Evolutionary conservation across 1,140 invertebrate genomes (phyloP).

Genomic region (Neuroterus valhalla): DNA sequence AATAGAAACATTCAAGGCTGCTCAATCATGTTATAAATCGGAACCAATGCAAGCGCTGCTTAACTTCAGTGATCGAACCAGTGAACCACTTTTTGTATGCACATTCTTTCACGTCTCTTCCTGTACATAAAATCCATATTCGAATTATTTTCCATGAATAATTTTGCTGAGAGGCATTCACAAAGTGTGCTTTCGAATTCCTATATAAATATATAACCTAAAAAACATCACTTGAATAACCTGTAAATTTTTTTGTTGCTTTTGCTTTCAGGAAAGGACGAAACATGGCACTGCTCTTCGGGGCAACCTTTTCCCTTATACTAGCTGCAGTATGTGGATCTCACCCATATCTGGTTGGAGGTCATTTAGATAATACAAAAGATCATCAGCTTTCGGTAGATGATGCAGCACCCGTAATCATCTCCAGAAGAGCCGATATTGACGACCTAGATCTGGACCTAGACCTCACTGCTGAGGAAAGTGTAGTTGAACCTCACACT

Average conservation of each 20-base stretch:
- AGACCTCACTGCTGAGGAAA: conserved; percentile 67
- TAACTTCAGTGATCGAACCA: too few relatives aligned
- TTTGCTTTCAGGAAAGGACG: background rate
- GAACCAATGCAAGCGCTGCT: too few relatives aligned
- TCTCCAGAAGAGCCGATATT: conserved; percentile 54
- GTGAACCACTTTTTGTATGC: too few relatives aligned
- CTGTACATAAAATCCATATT: background rate
- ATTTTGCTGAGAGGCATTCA: too few relatives aligned
- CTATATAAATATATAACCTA: too few relatives aligned
- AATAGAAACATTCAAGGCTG: too few relatives aligned
- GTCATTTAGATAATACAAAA: conserved; percentile 46
- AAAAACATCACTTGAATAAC: too few relatives aligned
- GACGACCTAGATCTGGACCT: conserved; percentile 58
- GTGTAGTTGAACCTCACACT: conserved; percentile 43
- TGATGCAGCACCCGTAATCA: conserved; percentile 33
- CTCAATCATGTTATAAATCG: too few relatives aligned
- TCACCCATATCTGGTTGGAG: conserved; percentile 38
- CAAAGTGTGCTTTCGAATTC: too few relatives aligned
- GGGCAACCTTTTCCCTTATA: conserved; percentile 37
- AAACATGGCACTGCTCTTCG: conserved; percentile 45
- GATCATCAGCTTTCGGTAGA: conserved; percentile 37
- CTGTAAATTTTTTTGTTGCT: conserved; percentile 35
- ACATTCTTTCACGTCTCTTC: too few relatives aligned
- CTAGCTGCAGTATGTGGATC: conserved; percentile 10
- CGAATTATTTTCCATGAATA: too few relatives aligned